Evolutionary conservation across 2,113 vertebrate genomes (phyloP).

Genomic region (Noctilio leporinus): DNA sequence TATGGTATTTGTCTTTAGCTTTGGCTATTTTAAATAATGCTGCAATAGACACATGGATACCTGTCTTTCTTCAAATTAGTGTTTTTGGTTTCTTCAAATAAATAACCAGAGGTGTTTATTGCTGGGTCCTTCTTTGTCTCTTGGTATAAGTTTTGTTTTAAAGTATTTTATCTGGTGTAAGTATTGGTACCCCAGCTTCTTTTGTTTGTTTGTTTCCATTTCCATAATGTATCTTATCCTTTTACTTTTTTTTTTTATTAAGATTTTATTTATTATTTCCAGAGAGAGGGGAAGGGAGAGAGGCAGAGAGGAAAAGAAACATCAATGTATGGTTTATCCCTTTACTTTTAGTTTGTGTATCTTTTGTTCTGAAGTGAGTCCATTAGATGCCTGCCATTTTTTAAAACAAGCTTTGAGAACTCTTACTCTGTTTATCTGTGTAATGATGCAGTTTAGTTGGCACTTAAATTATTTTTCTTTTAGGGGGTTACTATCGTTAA

Average conservation of each 20-base stretch:
- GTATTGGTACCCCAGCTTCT: neutral
- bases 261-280: too few relatives aligned
- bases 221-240: neutral
- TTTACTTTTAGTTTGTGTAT: neutral
- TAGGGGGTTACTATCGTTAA: conserved; percentile 98
- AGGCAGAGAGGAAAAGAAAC: too few relatives aligned
- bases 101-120: neutral
- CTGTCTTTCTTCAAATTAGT: neutral
- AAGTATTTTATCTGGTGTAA: neutral
- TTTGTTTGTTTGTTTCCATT: neutral
- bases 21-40: neutral
- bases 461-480: conserved; percentile 24
- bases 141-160: neutral
- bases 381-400: neutral
- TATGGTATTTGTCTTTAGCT: too few relatives aligned
- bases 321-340: too few relatives aligned
- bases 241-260: too few relatives aligned
- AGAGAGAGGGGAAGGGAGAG: too few relatives aligned
- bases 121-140: neutral
- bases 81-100: neutral
- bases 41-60: neutral
- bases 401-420: neutral
- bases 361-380: neutral
- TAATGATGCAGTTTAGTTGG: neutral
- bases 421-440: neutral